These are phyloP conservation scores for Hanleya hanleyi DNA, from an alignment of 2,888 invertebrate genomes.

Conservation along the genomic window DNA sequence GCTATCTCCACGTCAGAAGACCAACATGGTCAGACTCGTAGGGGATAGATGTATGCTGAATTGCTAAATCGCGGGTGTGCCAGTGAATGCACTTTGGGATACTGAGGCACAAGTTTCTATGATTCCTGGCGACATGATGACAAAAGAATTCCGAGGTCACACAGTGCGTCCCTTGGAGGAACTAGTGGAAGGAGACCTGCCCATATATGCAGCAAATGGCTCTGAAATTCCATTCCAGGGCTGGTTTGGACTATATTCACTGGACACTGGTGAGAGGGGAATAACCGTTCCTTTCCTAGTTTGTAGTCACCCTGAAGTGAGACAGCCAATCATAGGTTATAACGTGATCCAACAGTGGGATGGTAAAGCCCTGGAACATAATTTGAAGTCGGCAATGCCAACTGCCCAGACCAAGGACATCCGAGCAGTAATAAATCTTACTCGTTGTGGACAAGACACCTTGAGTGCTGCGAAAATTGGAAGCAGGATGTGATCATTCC, in stretches of 20 bases:
- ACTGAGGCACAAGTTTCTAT: neutral
- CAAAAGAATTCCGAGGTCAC: neutral
- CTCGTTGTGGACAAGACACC: neutral
- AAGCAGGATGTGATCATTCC: slow-evolving; percentile 6
- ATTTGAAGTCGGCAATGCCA: neutral
- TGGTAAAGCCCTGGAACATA: neutral
- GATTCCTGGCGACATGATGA: neutral
- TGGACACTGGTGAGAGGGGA: neutral
- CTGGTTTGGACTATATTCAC: neutral
- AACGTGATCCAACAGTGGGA: slow-evolving; percentile 1
- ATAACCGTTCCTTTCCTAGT: neutral
- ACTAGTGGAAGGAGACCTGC: neutral
- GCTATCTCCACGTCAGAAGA: neutral
- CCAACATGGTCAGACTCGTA: neutral
- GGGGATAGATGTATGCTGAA: neutral
- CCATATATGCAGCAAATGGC: neutral
- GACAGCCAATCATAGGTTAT: neutral
- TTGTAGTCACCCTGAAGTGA: neutral
- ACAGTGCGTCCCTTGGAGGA: neutral
- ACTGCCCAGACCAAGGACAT: neutral
- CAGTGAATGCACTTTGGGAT: neutral
- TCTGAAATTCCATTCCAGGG: neutral
- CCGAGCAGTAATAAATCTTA: neutral
- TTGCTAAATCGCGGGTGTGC: neutral
- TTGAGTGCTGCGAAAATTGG: neutral